Base-by-base conservation (phyloP, 2,888 invertebrate genomes). In the Phaonia tiefii region DNA sequence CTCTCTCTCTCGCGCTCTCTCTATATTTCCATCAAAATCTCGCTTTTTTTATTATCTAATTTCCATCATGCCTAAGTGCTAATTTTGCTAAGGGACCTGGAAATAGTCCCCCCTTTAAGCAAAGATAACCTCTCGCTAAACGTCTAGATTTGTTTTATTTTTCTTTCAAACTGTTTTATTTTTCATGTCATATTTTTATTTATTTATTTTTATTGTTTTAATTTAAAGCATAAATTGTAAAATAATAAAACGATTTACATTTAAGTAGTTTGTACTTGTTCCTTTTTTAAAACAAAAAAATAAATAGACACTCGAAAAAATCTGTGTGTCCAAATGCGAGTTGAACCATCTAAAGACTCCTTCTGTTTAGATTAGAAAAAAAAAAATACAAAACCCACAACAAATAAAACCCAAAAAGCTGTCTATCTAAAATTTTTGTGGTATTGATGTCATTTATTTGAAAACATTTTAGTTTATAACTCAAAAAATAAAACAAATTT, bases 231-330 rank as follows among this genome's bases (percentile, higher is more conserved):
- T 80, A 31, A 3, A 66, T 79, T 76, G 67, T 63, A 69, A 83
- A 84, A 84, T 76, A 83, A 83, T 85, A 86, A n/a, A 86, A 85
- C 83, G 89, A 89, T 89, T 89, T 89, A 89, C 88, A 89, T 89
- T 88, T 88, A 88, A 81, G 22, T 44, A 67, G 65, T 54, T 54
- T 22, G 54, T 54, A 54, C 54, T 54, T 54, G 54, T 54, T 54
- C 54, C 54, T 54, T 54, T 54, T 54, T 54, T n/a, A n/a, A n/a
- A n/a, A n/a, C n/a, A n/a, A n/a, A 31, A 31, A 3, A 31, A 31
- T 8, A 31, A 3, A 31, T 8, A 31, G 4, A 31, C 31, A 31
- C 31, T 5, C 31, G 3, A 31, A 5, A 31, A 31, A 31, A 3
- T 31, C 31, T 51, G 54, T 49, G 49, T 25, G 25, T 25, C 7